phyloP scores from a whole-genome alignment of 2,797 vertebrate genomes.

The Sarcophilus harrisii region DNA sequence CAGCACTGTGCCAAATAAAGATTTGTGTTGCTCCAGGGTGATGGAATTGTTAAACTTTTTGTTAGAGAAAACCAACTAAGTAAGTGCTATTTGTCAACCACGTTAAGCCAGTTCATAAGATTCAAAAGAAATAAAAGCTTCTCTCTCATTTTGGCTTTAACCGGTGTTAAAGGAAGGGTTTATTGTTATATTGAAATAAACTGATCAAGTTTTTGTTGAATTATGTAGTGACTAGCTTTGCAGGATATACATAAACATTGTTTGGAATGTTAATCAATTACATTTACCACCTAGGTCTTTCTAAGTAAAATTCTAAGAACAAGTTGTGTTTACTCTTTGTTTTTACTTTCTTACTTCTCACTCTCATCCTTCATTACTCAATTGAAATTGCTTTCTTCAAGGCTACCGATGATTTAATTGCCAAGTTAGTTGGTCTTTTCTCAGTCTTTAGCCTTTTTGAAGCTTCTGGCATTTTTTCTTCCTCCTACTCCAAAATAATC shows the following conservation, averaged over 20 bases:
- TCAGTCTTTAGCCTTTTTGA: neutral
- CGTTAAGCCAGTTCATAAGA: neutral
- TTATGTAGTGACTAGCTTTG: neutral
- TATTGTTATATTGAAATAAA: neutral
- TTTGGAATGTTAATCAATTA: neutral
- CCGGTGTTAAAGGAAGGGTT: neutral
- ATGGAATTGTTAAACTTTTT: neutral
- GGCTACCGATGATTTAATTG: neutral
- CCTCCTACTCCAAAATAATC: neutral
- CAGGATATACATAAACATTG: neutral
- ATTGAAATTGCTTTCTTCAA: neutral
- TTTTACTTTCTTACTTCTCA: neutral
- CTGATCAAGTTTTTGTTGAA: neutral
- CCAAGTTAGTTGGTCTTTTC: neutral
- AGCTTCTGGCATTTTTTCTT: neutral
- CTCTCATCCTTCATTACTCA: neutral
- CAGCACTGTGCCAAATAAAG: fast-evolving
- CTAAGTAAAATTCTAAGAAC: neutral
- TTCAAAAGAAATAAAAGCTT: neutral
- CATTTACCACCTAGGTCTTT: neutral
- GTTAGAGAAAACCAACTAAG: no score
- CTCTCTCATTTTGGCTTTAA: neutral
- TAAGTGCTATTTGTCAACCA: neutral
- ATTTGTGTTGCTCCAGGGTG: fast-evolving
- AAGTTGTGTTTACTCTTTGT: neutral